Evolutionary conservation across 2,797 vertebrate genomes (phyloP), one percentile per base, ranked within the genome.

Genomic region (Thalassophryne amazonica): DNA sequence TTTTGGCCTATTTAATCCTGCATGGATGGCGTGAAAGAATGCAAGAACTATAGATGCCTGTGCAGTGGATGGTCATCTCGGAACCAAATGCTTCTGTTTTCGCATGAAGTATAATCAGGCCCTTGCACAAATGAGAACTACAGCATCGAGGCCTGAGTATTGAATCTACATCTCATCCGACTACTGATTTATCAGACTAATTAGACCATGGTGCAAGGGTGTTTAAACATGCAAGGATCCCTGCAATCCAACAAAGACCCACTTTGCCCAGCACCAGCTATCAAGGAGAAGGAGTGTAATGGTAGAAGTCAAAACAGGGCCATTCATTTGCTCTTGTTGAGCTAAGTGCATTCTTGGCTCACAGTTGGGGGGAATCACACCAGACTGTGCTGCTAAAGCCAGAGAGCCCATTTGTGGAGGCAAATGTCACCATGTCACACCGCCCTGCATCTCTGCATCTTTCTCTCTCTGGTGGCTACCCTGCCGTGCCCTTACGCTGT

Each of bases 311-410:
- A 90, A 92, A 91, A 90, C 85, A 92, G 88, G 86, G 86, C 91
- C 90, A 93, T 94, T 96, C 93, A 94, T 94, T 94, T 94, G 89
- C 92, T 91, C 86, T 89, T 25, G 80, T 91, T 89, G 85, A 91
- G 89, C 90, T 96, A 95, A 97, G 92, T 98, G 93, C 94, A 94
- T 97, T 97, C 93, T 97, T 97, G 95, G 93, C 93, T 96, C 77
- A 24, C 89, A 86, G 88, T 90, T 60, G 87, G 89, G 90, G 91
- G 90, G 92, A 84, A 89, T 90, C 72, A 63, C 78, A 75, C 72
- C 84, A 84, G 78, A 86, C 94, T 92, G 87, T 81, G 89, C 83
- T 31, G 86, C 89, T 91, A 89, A 92, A 93, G 92, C 93, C 93
- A 94, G 88, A 91, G 93, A 94, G 91, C 90, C 91, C 91, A 93